A percentile compares a stretch with the other conserved stretches of the same genome.
phyloP scores from a whole-genome alignment of 1,140 invertebrate genomes.

The Venturia canescens region DNA sequence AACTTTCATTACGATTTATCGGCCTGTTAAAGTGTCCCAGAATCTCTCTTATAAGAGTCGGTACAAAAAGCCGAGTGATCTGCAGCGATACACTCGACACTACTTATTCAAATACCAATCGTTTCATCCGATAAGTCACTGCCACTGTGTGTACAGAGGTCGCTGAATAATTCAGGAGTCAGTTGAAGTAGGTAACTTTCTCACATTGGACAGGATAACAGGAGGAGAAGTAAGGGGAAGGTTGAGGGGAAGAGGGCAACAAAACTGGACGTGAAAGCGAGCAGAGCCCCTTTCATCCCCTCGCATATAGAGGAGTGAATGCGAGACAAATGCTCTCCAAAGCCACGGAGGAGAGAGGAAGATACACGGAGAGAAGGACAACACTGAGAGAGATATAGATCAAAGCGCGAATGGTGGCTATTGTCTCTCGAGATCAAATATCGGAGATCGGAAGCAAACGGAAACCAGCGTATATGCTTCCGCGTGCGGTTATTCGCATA shows the following conservation, averaged over 20 bases:
- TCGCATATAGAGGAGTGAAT: neutral
- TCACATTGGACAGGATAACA: conserved; percentile 51
- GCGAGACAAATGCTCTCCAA: conserved; percentile 30
- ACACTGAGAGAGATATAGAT: neutral
- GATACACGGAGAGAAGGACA: neutral
- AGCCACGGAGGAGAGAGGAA: neutral
- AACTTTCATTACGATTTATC: neutral
- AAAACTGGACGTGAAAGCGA: conserved; percentile 9
- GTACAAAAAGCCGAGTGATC: conserved; percentile 14
- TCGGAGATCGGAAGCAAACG: conserved; percentile 9
- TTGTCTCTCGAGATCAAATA: conserved; percentile 46
- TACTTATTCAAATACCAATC: conserved; percentile 66
- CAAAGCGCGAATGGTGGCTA: conserved; percentile 22
- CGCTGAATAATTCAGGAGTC: conserved; percentile 63
- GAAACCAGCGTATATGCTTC: conserved; percentile 18
- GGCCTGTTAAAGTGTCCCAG: too few relatives aligned
- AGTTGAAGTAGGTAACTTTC: conserved; percentile 47
- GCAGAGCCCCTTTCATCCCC: neutral
- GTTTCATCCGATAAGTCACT: conserved; percentile 63
- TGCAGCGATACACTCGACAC: conserved; percentile 46
- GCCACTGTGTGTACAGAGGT: conserved; percentile 43
- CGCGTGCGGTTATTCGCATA: conserved; percentile 3
- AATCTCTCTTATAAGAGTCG: too few relatives aligned
- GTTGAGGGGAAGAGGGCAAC: neutral
- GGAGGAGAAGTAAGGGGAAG: conserved; percentile 9